A percentile compares a stretch with the other conserved stretches of the same genome.
Evolutionary conservation across 2,113 vertebrate species (phyloP).

Genomic region (Cebidichthys violaceus): DNA sequence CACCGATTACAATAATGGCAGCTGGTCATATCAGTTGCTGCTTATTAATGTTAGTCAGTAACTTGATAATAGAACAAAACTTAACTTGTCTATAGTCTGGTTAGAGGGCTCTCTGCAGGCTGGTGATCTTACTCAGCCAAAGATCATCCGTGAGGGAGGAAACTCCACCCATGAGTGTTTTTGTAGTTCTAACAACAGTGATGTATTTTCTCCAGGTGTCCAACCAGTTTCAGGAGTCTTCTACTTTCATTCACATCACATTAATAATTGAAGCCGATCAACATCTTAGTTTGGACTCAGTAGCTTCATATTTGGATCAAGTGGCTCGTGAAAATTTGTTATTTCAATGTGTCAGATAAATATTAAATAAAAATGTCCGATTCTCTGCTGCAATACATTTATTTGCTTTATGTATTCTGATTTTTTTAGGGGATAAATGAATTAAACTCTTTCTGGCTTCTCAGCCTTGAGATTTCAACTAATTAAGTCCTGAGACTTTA

Average conservation of each 20-base stretch:
- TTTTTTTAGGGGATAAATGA: neutral
- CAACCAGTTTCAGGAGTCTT: neutral
- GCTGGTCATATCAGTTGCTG: neutral
- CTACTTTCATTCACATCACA: neutral
- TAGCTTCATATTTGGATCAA: neutral
- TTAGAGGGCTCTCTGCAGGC: neutral
- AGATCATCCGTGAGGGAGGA: neutral
- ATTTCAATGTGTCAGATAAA: neutral
- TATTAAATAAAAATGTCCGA: neutral
- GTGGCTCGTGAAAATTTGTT: neutral
- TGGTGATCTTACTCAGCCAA: neutral
- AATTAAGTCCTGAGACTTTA: neutral
- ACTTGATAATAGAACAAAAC: neutral
- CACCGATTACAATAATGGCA: neutral
- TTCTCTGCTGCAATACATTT: neutral
- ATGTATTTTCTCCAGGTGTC: neutral
- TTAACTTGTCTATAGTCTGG: neutral
- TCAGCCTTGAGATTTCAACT: neutral
- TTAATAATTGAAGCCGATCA: neutral
- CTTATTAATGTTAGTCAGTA: slow-evolving; percentile 2
- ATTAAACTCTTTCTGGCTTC: neutral
- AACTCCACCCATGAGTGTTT: too few species aligned
- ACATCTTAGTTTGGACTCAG: neutral
- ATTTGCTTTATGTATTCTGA: neutral
- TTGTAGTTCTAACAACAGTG: neutral